phyloP scores from a whole-genome alignment of 2,113 vertebrate species.

The Chinchilla lanigera region DNA sequence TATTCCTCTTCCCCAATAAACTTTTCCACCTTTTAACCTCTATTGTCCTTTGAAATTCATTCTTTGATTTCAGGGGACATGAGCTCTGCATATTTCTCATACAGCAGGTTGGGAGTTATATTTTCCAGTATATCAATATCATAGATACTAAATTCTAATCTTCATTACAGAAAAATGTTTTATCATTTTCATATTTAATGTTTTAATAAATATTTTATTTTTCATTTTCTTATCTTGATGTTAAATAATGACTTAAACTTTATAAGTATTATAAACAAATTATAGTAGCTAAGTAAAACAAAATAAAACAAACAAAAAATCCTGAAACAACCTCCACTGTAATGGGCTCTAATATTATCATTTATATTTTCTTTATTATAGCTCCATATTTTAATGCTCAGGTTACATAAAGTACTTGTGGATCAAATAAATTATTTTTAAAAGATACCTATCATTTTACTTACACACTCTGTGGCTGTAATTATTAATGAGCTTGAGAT shows the following conservation, averaged over 20 bases:
- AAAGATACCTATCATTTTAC: slow-evolving; percentile 80
- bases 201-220: background rate
- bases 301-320: background rate
- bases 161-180: slow-evolving; percentile 4
- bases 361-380: background rate
- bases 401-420: background rate
- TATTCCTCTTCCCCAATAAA: background rate
- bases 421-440: background rate
- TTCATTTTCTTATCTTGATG: background rate
- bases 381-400: background rate
- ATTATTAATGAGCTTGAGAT: slow-evolving; percentile 91
- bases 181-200: background rate
- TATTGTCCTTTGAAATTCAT: background rate
- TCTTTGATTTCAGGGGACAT: background rate
- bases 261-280: slow-evolving; percentile 28
- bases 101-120: background rate
- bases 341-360: background rate
- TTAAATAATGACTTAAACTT: background rate
- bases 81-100: background rate
- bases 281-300: background rate
- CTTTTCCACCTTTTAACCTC: background rate
- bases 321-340: background rate
- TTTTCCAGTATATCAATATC: background rate
- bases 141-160: background rate
- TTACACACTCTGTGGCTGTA: slow-evolving; percentile 94